Conservation (phyloP, 1,140 invertebrate species). For the Octopus sinensis region DNA sequence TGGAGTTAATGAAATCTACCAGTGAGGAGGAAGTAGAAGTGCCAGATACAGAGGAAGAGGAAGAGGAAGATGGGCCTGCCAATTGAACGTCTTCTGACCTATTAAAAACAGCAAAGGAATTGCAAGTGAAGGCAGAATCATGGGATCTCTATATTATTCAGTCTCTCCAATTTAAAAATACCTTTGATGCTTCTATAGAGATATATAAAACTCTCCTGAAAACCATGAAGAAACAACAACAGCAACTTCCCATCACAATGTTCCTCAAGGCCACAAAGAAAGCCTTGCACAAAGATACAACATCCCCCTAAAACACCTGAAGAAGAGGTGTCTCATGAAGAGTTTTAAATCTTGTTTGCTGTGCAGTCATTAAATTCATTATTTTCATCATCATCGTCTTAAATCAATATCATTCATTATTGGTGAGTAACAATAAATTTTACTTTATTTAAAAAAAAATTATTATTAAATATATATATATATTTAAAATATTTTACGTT, state of each 20-base stretch:
- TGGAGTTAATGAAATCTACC: too few relatives aligned
- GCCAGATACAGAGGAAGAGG: neutral
- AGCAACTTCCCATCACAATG: conserved; percentile 4
- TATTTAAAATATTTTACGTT: too few relatives aligned
- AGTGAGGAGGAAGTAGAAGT: neutral
- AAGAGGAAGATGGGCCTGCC: neutral
- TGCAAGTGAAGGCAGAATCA: neutral
- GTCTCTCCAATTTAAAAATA: conserved; percentile 8
- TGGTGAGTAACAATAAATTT: too few relatives aligned
- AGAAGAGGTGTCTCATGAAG: neutral
- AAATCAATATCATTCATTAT: conserved; percentile 3
- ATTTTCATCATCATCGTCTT: neutral
- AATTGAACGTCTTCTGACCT: neutral
- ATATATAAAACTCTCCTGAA: conserved; percentile 1
- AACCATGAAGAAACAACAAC: conserved; percentile 4
- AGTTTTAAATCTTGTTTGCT: neutral
- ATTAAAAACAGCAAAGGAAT: conserved; percentile 1
- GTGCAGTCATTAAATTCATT: conserved; percentile 1
- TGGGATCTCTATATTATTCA: neutral
- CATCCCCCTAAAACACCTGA: conserved; percentile 4
- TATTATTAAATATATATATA: too few relatives aligned
- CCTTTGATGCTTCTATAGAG: neutral
- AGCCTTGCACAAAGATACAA: neutral
- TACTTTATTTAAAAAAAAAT: too few relatives aligned
- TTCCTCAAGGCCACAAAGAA: conserved; percentile 4